A percentile compares a stretch with the other conserved stretches of the same genome.
phyloP scores from a whole-genome alignment of 2,888 invertebrate genomes.

The Gymnocheta viridis region DNA sequence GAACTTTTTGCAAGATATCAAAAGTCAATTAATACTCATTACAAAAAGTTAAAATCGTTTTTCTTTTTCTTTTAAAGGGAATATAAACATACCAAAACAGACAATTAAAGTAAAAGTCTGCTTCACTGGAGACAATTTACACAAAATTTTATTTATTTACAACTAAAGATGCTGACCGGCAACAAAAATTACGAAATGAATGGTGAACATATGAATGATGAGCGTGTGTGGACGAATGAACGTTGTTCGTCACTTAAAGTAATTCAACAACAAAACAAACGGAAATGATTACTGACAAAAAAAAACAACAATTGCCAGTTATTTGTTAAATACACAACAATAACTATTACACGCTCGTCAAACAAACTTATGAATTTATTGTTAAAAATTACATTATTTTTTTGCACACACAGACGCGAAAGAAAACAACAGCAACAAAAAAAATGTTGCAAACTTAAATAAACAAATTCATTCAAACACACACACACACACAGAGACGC shows the following conservation, averaged over 20 bases:
- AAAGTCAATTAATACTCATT: constrained; percentile 62
- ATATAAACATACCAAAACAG: neutral
- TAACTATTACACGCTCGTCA: constrained; percentile 61
- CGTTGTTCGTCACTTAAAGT: constrained; percentile 42
- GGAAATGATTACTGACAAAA: constrained; percentile 78
- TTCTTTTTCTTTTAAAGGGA: neutral
- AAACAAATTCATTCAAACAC: neutral
- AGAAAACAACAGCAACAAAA: constrained; percentile 28
- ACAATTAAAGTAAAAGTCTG: constrained; percentile 30
- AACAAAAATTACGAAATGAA: neutral
- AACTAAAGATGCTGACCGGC: constrained; percentile 41
- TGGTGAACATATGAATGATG: neutral
- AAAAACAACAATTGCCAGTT: constrained; percentile 79
- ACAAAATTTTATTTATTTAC: constrained; percentile 52
- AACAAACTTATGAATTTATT: constrained; percentile 66
- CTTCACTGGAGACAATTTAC: constrained; percentile 38
- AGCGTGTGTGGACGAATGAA: constrained; percentile 25
- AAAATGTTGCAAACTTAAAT: neutral
- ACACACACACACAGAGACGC: neutral
- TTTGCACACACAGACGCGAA: constrained; percentile 53
- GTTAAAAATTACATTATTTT: constrained; percentile 67
- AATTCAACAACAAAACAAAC: constrained; percentile 72
- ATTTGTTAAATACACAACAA: constrained; percentile 73
- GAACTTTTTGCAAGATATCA: constrained; percentile 33
- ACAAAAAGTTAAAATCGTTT: constrained; percentile 13